Percentiles rank a stretch among this genome's conserved stretches.
These are phyloP conservation scores for Xestoiulus laeticollis DNA, from an alignment of 2,888 invertebrate genomes.

Conservation along the genomic window DNA sequence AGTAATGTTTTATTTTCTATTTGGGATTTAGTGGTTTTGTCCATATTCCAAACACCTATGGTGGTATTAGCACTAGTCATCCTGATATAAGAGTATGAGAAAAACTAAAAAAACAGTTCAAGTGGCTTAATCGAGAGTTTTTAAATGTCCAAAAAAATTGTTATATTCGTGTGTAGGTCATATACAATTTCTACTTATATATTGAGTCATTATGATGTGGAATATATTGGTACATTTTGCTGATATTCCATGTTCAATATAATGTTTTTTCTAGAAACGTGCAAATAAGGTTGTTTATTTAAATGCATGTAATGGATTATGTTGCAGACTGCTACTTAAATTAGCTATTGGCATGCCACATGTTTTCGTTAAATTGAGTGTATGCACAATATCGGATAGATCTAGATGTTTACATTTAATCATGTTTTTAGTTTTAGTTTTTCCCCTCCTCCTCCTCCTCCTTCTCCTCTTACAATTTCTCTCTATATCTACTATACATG, in stretches of 20 bases:
- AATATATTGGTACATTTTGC: neutral
- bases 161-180: neutral
- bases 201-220: neutral
- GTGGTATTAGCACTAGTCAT: neutral
- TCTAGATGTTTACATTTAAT: neutral
- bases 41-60: neutral
- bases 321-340: neutral
- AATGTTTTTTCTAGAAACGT: neutral
- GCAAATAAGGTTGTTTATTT: neutral
- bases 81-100: neutral
- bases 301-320: neutral
- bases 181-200: neutral
- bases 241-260: neutral
- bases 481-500: too few species aligned
- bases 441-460: neutral
- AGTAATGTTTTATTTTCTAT: neutral
- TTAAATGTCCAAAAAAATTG: neutral
- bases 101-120: neutral
- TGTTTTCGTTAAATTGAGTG: neutral
- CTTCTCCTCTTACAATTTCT: too few species aligned
- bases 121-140: neutral
- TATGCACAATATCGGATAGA: neutral
- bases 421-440: neutral
- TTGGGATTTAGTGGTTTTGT: neutral
- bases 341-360: neutral